A percentile compares a stretch with the other conserved stretches of the same genome.
These are phyloP conservation scores for Onychomys arenicola DNA, from an alignment of 2,797 vertebrate species.

Conservation along the genomic window DNA sequence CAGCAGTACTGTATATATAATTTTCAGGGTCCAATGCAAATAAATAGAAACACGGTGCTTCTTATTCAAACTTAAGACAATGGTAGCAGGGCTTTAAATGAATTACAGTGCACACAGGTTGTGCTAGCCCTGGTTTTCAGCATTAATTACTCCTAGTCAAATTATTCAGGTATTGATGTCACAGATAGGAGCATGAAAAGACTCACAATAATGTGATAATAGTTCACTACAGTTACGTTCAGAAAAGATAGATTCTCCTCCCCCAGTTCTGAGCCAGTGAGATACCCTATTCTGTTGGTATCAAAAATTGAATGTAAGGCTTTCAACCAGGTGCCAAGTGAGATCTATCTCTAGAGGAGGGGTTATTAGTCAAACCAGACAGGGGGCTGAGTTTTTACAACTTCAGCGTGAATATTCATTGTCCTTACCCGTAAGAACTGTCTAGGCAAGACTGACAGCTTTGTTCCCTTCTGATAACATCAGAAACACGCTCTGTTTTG, in stretches of 20 bases:
- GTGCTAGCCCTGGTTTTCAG: not conserved
- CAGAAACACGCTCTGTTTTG: not conserved
- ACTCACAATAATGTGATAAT: not conserved
- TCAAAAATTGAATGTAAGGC: constrained; percentile 17
- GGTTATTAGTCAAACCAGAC: not conserved
- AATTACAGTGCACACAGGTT: not conserved
- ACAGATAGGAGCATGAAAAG: not conserved
- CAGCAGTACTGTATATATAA: not conserved
- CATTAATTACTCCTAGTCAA: constrained; percentile 28
- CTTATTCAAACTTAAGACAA: constrained; percentile 2
- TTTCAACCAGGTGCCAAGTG: not conserved
- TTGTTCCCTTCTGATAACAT: not conserved
- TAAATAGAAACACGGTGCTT: not conserved
- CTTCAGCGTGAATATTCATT: not conserved
- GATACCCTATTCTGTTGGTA: not conserved
- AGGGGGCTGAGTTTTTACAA: not conserved
- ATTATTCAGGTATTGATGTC: not conserved
- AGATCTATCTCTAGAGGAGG: not conserved
- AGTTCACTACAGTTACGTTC: not conserved
- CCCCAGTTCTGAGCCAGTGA: constrained; percentile 50
- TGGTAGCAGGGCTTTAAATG: not conserved
- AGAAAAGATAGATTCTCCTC: not conserved
- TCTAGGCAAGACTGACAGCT: not conserved
- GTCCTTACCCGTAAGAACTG: not conserved
- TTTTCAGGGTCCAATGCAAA: not conserved